phyloP scores from a whole-genome alignment of 1,140 invertebrate genomes.

The Pseudoatta argentina region DNA sequence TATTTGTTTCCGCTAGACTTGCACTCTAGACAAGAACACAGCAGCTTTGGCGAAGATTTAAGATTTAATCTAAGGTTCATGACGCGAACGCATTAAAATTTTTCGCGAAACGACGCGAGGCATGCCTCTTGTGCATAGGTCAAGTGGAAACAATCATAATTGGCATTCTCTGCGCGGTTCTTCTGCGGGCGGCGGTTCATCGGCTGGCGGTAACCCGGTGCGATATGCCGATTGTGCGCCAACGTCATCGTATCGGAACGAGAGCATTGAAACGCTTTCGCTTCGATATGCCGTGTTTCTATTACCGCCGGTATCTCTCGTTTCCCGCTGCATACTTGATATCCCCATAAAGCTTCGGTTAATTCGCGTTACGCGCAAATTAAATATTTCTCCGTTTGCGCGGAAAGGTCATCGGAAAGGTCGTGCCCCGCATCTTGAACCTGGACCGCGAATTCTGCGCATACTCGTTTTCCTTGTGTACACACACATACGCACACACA shows the following conservation, averaged over 20 bases:
- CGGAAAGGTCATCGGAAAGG: slow-evolving; percentile 7
- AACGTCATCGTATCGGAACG: slow-evolving; percentile 50
- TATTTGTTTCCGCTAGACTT: slow-evolving; percentile 59
- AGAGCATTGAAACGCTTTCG: slow-evolving; percentile 28
- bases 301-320: background rate
- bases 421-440: slow-evolving; percentile 35
- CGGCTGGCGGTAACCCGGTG: slow-evolving; percentile 66
- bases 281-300: slow-evolving; percentile 13
- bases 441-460: slow-evolving; percentile 29
- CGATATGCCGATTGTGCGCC: slow-evolving; percentile 64
- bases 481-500: background rate
- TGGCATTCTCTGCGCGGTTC: slow-evolving; percentile 68
- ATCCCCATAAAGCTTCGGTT: slow-evolving; percentile 35
- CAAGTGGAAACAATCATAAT: slow-evolving; percentile 60
- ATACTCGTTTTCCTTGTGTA: slow-evolving; percentile 6
- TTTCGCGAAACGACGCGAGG: slow-evolving; percentile 37
- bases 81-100: slow-evolving; percentile 53
- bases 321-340: background rate
- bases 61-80: slow-evolving; percentile 8
- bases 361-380: slow-evolving; percentile 44
- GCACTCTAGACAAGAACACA: background rate
- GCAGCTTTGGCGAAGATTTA: slow-evolving; percentile 37
- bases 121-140: slow-evolving; percentile 36
- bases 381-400: slow-evolving; percentile 31
- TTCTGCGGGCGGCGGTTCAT: slow-evolving; percentile 60